Conservation (phyloP, 35 echinoderm and acorn worm genomes). For the Apostichopus japonicus region DNA sequence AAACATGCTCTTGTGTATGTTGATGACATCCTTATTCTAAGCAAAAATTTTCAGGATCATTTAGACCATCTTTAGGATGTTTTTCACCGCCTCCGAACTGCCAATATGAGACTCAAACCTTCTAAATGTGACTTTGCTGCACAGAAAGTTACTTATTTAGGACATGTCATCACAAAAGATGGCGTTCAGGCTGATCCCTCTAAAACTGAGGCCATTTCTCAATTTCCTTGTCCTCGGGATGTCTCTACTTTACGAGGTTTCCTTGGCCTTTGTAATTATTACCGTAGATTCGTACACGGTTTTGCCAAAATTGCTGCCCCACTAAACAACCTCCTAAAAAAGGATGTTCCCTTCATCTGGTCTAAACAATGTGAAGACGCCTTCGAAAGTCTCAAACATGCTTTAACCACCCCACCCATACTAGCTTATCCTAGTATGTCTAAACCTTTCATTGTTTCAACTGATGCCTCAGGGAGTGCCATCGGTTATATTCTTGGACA, state of each 20-base stretch:
- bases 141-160: slow-evolving; percentile 59
- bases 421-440: slow-evolving; percentile 68
- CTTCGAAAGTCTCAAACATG: slow-evolving; percentile 58
- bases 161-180: slow-evolving; percentile 65
- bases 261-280: slow-evolving; percentile 63
- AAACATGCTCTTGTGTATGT: slow-evolving; percentile 62
- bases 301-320: slow-evolving; percentile 32
- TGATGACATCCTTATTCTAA: slow-evolving; percentile 64
- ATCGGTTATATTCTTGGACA: slow-evolving; percentile 64
- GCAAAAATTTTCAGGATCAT: slow-evolving; percentile 6
- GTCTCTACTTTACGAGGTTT: slow-evolving; percentile 53
- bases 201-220: slow-evolving; percentile 48
- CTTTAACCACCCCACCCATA: slow-evolving; percentile 60
- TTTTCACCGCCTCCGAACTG: slow-evolving; percentile 48
- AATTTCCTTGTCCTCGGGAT: slow-evolving; percentile 44
- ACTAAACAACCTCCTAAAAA: slow-evolving; percentile 58
- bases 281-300: too few relatives aligned
- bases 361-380: slow-evolving; percentile 57
- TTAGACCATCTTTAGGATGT: slow-evolving; percentile 51
- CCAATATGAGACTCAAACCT: slow-evolving; percentile 65
- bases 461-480: slow-evolving; percentile 63
- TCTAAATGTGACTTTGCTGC: slow-evolving; percentile 68
- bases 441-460: slow-evolving; percentile 46
- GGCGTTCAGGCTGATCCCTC: slow-evolving; percentile 52
- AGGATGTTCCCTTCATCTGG: slow-evolving; percentile 57